These are phyloP conservation scores for Enteromius afrohamiltoni DNA, from an alignment of 2,797 vertebrate genomes.

Conservation along the genomic window DNA sequence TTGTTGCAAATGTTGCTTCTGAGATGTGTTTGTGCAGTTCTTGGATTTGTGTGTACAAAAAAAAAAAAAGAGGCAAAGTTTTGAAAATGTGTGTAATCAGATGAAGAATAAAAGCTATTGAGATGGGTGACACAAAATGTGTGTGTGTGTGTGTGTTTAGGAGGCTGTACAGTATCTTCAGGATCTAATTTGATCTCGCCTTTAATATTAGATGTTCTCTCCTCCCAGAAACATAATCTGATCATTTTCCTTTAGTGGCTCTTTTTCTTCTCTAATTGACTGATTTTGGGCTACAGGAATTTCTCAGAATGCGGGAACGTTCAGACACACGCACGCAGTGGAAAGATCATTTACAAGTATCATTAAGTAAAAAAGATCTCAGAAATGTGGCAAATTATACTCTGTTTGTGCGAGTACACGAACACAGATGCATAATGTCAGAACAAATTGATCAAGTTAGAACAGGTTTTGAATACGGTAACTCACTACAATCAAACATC, in stretches of 20 bases:
- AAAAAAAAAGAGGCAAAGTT: too few species aligned
- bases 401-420: background rate
- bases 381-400: background rate
- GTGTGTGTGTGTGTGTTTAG: background rate
- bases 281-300: background rate
- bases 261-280: constrained; percentile 2
- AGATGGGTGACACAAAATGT: background rate
- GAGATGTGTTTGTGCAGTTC: too few species aligned
- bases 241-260: background rate
- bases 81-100: too few species aligned
- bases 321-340: background rate
- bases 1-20: too few species aligned
- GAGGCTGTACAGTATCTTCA: background rate
- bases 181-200: background rate
- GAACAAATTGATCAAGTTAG: background rate
- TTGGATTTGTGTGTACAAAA: too few species aligned
- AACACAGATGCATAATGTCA: background rate
- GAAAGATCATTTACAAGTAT: background rate
- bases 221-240: constrained; percentile 3
- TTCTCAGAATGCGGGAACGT: background rate
- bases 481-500: background rate
- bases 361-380: background rate
- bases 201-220: constrained; percentile 18
- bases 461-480: background rate
- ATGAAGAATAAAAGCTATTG: background rate